Percentiles rank a stretch among this genome's conserved stretches.
phyloP scores from a whole-genome alignment of 2,888 invertebrate genomes.

The Beris morrisii region DNA sequence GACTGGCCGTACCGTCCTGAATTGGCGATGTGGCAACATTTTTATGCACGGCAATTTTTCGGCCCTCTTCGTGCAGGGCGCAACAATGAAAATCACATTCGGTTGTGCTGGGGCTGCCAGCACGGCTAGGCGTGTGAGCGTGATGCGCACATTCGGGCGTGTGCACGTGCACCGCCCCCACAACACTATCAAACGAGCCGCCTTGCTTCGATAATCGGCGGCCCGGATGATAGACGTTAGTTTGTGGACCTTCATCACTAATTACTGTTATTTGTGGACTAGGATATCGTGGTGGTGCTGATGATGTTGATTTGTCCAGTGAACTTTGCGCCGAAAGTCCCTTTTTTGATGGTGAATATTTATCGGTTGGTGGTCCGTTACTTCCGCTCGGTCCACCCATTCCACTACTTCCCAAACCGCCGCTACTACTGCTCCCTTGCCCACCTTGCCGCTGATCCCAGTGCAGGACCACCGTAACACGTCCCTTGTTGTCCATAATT shows the following conservation, averaged over 20 bases:
- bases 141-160: constrained; percentile 77
- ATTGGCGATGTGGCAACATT: constrained; percentile 92
- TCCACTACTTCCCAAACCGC: constrained; percentile 55
- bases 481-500: constrained; percentile 97
- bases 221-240: constrained; percentile 57
- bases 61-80: constrained; percentile 89
- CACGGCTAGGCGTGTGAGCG: constrained; percentile 69
- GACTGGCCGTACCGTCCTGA: constrained; percentile 73
- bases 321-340: constrained; percentile 63
- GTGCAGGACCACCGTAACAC: constrained; percentile 93
- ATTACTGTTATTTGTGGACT: constrained; percentile 92
- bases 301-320: constrained; percentile 63
- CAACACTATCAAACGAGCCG: constrained; percentile 69
- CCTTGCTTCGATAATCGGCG: constrained; percentile 63
- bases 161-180: constrained; percentile 73
- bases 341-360: constrained; percentile 57
- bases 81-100: constrained; percentile 97
- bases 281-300: constrained; percentile 57
- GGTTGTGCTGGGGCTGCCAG: constrained; percentile 66
- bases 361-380: constrained; percentile 52
- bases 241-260: constrained; percentile 82
- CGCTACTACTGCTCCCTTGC: constrained; percentile 55
- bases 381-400: constrained; percentile 49
- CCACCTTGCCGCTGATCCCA: constrained; percentile 86
- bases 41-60: constrained; percentile 88